A percentile compares a stretch with the other conserved stretches of the same genome.
Evolutionary conservation across 2,888 invertebrate genomes (phyloP).

Genomic region (Drosophila pullipes): DNA sequence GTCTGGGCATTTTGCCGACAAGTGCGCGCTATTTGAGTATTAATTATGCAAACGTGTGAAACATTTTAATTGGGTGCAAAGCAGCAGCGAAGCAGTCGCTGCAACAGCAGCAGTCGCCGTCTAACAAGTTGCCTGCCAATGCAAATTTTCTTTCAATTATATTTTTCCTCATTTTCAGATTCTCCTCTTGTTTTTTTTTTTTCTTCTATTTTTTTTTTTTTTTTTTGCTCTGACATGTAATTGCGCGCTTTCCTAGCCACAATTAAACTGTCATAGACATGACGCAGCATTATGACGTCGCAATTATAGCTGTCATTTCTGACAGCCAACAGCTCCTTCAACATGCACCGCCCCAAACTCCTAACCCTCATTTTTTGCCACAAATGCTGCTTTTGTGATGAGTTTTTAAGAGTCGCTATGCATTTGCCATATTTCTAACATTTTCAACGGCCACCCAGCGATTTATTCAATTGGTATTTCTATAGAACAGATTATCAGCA

Average conservation of each 20-base stretch:
- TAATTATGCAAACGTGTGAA: constrained; percentile 85
- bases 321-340: constrained; percentile 61
- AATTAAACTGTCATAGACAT: constrained; percentile 81
- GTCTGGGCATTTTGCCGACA: constrained; percentile 64
- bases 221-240: constrained; percentile 61
- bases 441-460: constrained; percentile 45
- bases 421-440: constrained; percentile 23
- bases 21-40: constrained; percentile 83
- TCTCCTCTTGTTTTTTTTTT: constrained; percentile 9
- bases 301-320: constrained; percentile 78
- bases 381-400: constrained; percentile 34
- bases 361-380: background rate
- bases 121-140: constrained; percentile 65
- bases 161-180: constrained; percentile 46
- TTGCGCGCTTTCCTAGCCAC: constrained; percentile 80
- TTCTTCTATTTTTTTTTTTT: constrained; percentile 4
- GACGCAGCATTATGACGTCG: constrained; percentile 78
- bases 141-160: constrained; percentile 78
- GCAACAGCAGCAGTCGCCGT: constrained; percentile 29
- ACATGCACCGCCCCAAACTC: background rate
- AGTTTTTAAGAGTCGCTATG: constrained; percentile 49
- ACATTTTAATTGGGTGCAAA: constrained; percentile 85
- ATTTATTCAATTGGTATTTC: background rate
- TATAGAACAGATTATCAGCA: background rate
- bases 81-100: constrained; percentile 43